Base-by-base conservation (phyloP, 35 echinoderm and acorn worm species). In the Diadema setosum region DNA sequence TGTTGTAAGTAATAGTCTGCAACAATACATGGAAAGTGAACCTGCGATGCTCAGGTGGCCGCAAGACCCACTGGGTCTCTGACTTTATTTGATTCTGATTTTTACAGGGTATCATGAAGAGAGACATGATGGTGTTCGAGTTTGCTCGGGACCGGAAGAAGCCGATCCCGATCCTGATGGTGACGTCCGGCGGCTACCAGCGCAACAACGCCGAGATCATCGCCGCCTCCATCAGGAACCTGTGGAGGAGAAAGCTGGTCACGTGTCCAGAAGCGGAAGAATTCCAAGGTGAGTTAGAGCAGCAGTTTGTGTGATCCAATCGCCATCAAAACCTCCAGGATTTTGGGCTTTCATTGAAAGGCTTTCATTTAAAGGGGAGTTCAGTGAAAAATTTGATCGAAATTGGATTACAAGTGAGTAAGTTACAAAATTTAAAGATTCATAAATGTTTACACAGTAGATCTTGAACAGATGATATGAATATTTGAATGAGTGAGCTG, bases 131-230 rank as follows among this genome's bases (percentile, higher is more conserved):
- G 70, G 92, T 98, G 23, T 98, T 98, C 82, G 57, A 89, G 39
- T 78, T 82, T 34, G 92, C 92, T 5, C 87, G 45, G 34, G 36
- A 82, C 16, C 46, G 83, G 35, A 35, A 70, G 3, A 87, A 81
- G 24, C 78, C 52, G 12, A 94, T 94, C 40, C 92, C 96, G 3
- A 89, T 98, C 56, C 15, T 94, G 2, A 98, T 98, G 96, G 96
- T 98, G 27, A 98, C 96, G 2, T 98, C 96, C 23, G 96, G 96
- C 8, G 96, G 96, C 16, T 98, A 98, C 73, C 96, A 98, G 58
- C 87, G 86, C 43, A 94, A 89, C 33, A 98, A 87, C 52, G 96
- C 92, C n/a, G 55, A 63, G 25, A 94, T 98, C 70, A 98, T 98
- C n/a, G 92, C 96, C 1, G 83, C 90, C 63, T 98, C 96, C 17